A percentile compares a stretch with the other conserved stretches of the same genome.
phyloP scores from a whole-genome alignment of 2,888 invertebrate genomes.

The Mythimna vitellina region DNA sequence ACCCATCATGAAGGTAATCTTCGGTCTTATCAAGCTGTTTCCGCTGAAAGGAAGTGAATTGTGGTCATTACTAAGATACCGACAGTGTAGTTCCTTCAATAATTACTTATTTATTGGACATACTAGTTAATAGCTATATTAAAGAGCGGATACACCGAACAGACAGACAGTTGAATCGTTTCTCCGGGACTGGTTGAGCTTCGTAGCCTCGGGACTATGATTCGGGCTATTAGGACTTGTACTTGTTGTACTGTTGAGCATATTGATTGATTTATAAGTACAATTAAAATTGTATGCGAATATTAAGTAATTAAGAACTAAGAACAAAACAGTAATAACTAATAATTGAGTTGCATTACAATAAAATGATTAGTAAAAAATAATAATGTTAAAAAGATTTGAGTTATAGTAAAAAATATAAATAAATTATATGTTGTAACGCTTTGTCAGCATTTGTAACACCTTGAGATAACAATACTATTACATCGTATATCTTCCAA shows the following conservation, averaged over 20 bases:
- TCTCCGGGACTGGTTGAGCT: background rate
- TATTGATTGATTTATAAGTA: too few species aligned
- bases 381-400: too few species aligned
- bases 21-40: constrained; percentile 42
- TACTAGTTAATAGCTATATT: background rate
- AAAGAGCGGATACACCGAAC: background rate
- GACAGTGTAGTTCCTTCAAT: constrained; percentile 15
- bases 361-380: too few species aligned
- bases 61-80: constrained; percentile 25
- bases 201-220: background rate
- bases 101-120: constrained; percentile 7
- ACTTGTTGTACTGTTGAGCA: too few species aligned
- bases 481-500: constrained; percentile 6
- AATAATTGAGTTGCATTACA: too few species aligned
- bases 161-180: background rate
- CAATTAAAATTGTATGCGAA: too few species aligned
- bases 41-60: constrained; percentile 29
- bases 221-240: background rate
- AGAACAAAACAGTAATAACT: too few species aligned
- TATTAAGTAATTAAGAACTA: too few species aligned
- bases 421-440: too few species aligned
- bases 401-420: too few species aligned
- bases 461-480: background rate
- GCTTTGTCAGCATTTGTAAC: background rate
- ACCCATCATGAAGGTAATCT: constrained; percentile 38